Evolutionary conservation across 2,888 invertebrate genomes (phyloP).

Genomic region (Baronia brevicornis): DNA sequence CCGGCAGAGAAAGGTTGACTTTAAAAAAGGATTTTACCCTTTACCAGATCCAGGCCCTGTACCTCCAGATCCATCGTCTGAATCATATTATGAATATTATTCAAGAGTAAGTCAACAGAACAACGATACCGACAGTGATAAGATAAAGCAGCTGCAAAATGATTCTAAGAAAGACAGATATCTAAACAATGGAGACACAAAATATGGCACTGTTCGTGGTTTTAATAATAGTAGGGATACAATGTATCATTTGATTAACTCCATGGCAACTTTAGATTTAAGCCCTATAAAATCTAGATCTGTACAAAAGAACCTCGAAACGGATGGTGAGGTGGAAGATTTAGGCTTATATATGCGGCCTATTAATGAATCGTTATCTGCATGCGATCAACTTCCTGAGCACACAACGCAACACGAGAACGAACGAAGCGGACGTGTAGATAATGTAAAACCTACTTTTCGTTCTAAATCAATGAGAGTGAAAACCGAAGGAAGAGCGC

Average conservation of each 20-base stretch:
- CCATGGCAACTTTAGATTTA: constrained; percentile 66
- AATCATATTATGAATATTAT: constrained; percentile 71
- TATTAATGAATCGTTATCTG: constrained; percentile 60
- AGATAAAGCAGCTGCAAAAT: constrained; percentile 56
- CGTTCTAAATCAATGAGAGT: constrained; percentile 72
- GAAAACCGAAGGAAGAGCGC: constrained; percentile 67
- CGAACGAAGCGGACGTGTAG: constrained; percentile 58
- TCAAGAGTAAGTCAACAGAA: constrained; percentile 70
- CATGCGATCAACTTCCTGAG: constrained; percentile 64
- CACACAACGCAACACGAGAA: constrained; percentile 53
- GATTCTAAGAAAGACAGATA: constrained; percentile 47
- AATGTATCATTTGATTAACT: constrained; percentile 64
- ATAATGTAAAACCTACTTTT: constrained; percentile 63
- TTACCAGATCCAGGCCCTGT: constrained; percentile 66
- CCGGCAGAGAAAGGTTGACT: constrained; percentile 63
- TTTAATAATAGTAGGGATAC: constrained; percentile 40
- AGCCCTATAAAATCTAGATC: constrained; percentile 54
- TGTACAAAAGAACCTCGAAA: constrained; percentile 46
- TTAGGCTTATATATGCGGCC: constrained; percentile 65
- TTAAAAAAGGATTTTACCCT: constrained; percentile 57
- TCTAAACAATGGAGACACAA: constrained; percentile 25
- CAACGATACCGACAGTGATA: constrained; percentile 67
- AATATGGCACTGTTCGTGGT: constrained; percentile 23
- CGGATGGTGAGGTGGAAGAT: constrained; percentile 63
- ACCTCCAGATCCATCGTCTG: constrained; percentile 62